phyloP scores from a whole-genome alignment of 2,888 invertebrate genomes.

The Acronicta leporina region DNA sequence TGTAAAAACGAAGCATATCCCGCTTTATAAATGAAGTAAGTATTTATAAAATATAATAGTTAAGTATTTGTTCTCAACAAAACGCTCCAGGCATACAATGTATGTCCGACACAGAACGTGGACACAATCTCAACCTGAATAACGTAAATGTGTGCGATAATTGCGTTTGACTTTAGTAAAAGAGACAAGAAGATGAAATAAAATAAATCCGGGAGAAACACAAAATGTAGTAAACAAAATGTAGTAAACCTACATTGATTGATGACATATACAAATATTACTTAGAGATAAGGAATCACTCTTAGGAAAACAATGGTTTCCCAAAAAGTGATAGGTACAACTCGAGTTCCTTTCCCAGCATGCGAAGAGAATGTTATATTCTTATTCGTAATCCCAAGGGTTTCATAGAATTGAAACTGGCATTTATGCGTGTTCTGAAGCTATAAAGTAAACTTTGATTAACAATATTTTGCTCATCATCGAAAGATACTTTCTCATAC shows the following conservation, averaged over 20 bases:
- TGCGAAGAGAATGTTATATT: too few relatives aligned
- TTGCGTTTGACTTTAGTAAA: conserved; percentile 33
- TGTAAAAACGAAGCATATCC: too few relatives aligned
- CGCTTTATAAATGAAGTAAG: too few relatives aligned
- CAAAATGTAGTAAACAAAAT: conserved; percentile 30
- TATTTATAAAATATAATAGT: background rate
- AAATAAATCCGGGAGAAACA: conserved; percentile 23
- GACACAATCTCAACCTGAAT: conserved; percentile 26
- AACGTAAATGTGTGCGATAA: conserved; percentile 29
- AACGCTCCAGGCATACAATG: conserved; percentile 8
- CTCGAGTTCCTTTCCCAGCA: too few relatives aligned
- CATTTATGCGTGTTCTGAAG: too few relatives aligned
- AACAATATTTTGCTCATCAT: too few relatives aligned
- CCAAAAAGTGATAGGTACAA: too few relatives aligned
- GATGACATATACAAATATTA: conserved; percentile 51
- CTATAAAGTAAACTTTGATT: too few relatives aligned
- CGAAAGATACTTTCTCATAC: too few relatives aligned
- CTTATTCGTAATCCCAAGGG: too few relatives aligned
- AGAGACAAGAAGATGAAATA: conserved; percentile 23
- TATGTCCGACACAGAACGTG: conserved; percentile 2
- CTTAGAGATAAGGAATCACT: conserved; percentile 30
- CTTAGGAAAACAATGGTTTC: conserved; percentile 23
- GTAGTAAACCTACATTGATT: conserved; percentile 45
- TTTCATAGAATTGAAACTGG: too few relatives aligned
- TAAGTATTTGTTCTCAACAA: conserved; percentile 8